Evolutionary conservation across 2,113 vertebrate species (phyloP).

Genomic region (Sula dactylatra): DNA sequence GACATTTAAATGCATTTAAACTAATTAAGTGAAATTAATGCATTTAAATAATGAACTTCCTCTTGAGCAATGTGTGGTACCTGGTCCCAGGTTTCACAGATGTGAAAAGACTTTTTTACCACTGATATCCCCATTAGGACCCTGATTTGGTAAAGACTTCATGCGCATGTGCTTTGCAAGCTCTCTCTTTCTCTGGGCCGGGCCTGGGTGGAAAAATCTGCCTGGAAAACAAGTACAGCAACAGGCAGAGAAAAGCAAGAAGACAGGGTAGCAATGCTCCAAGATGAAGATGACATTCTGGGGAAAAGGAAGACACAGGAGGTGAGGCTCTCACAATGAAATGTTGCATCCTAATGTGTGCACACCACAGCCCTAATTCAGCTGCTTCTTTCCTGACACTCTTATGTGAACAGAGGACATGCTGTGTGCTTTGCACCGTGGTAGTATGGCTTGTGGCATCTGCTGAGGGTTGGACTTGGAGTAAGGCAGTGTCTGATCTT

Average conservation of each 20-base stretch:
- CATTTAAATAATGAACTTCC: background rate
- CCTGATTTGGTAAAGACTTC: background rate
- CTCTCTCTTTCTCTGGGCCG: background rate
- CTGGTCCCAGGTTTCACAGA: background rate
- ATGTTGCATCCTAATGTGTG: background rate
- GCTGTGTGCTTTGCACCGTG: background rate
- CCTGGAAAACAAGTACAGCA: background rate
- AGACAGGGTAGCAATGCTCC: background rate
- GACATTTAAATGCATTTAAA: background rate
- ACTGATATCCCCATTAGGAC: background rate
- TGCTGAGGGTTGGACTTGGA: accelerated
- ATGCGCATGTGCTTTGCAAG: background rate
- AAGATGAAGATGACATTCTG: background rate
- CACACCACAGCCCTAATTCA: background rate
- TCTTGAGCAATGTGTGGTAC: background rate
- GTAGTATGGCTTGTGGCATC: accelerated
- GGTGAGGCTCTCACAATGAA: background rate
- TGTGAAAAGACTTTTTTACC: background rate
- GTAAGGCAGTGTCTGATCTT: background rate
- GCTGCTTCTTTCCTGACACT: background rate
- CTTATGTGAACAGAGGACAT: background rate
- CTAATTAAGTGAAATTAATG: background rate
- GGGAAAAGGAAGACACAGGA: background rate
- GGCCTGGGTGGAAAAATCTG: background rate
- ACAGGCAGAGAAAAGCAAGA: background rate